Base-by-base conservation (phyloP, 2,113 vertebrate genomes). In the Manacus vitellinus region DNA sequence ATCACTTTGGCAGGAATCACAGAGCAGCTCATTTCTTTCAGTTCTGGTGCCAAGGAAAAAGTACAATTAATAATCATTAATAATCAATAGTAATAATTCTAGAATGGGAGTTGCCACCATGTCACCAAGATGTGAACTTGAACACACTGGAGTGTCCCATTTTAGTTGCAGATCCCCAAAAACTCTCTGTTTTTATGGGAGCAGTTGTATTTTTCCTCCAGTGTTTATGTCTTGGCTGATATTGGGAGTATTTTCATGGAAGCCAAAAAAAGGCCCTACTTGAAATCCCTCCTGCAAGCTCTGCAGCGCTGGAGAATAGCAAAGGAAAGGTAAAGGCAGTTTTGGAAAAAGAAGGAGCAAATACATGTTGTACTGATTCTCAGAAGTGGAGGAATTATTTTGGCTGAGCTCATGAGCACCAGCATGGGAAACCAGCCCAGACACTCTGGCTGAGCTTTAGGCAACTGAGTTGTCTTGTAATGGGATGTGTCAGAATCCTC, bases 371-470 rank as follows among this genome's bases (percentile, higher is more conserved):
- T 76, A 88, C 39, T 67, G 2, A 43, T 93, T 89, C 90, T 95
- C 66, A 82, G 58, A 82, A 88, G 52, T n/a, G 70, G 80, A 75
- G 71, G 56, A 85, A 85, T 87, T 91, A 8, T 93, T 93, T 72
- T 79, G 88, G 71, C 90, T 95, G 82, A 62, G 43, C 43, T 61
- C 39, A 24, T 4, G 49, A 93, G 55, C 75, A 63, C 44, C 85
- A 68, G 88, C 8, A 8, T 94, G 92, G 92, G 92, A 97, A 93
- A 58, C 5, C 71, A 88, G 91, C 91, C 92, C 96, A 85, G 94
- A 49, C 1, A 0, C 78, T 66, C 41, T 82, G 92, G 92, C 92
- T 68, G 85, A 76, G 81, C 8, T 87, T n/a, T 52, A 63, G 61
- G 89, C 77, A 67, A 3, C 70, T 16, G 31, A 15, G 16, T 52